Conservation (phyloP, 2,888 invertebrate species). For the Idaea aversata region DNA sequence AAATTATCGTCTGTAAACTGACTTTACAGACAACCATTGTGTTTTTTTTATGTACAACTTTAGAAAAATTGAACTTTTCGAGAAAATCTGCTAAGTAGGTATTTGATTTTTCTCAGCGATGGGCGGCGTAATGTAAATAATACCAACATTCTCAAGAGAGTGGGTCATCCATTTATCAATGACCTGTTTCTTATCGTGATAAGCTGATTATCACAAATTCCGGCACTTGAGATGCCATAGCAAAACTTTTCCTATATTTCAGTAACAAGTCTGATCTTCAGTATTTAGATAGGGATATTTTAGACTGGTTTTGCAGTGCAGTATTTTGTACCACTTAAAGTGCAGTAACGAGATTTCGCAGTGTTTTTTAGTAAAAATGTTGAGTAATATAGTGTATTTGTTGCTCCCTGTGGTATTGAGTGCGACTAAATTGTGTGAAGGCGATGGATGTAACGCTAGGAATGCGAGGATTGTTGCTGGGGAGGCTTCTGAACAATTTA, state of each 20-base stretch:
- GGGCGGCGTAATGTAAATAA: too few relatives aligned
- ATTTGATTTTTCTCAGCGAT: background rate
- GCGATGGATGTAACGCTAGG: constrained; percentile 33
- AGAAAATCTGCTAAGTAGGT: background rate
- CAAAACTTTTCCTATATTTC: constrained; percentile 41
- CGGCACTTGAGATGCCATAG: constrained; percentile 30
- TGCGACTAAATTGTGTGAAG: constrained; percentile 43
- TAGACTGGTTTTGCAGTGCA: too few relatives aligned
- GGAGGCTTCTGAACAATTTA: constrained; percentile 46
- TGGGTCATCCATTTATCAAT: constrained; percentile 17
- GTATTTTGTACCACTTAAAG: too few relatives aligned
- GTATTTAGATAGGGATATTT: background rate
- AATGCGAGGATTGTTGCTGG: constrained; percentile 53
- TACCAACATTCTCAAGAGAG: constrained; percentile 8
- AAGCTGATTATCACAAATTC: constrained; percentile 33
- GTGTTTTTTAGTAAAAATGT: constrained; percentile 36
- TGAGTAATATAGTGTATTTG: constrained; percentile 37
- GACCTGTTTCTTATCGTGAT: constrained; percentile 25
- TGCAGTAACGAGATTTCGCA: too few relatives aligned
- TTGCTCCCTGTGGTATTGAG: constrained; percentile 39
- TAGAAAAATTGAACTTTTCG: constrained; percentile 6
- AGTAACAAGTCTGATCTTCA: background rate
- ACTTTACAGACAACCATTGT: too few relatives aligned
- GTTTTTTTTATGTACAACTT: too few relatives aligned
- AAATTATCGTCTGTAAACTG: too few relatives aligned